These are phyloP conservation scores for Anser brachyrhynchus DNA, from an alignment of 2,113 vertebrate genomes.

Conservation along the genomic window DNA sequence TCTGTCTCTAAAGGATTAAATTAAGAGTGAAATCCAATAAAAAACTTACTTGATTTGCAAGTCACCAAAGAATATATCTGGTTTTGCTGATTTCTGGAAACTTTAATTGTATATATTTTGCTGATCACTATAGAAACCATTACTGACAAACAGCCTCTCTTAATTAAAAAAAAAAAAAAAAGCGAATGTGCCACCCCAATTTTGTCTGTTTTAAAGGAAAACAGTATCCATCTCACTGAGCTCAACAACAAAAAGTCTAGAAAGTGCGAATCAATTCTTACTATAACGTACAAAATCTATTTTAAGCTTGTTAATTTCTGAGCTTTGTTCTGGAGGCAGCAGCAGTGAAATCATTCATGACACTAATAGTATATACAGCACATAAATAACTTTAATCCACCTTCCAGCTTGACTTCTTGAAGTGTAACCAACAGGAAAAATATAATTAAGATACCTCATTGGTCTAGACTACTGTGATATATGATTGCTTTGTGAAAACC, in stretches of 20 bases:
- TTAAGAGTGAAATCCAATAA: background rate
- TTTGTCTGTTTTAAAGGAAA: background rate
- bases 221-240: background rate
- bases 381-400: background rate
- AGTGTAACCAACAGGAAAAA: background rate
- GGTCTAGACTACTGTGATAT: background rate
- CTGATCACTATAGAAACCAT: background rate
- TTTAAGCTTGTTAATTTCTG: background rate
- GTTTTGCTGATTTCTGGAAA: background rate
- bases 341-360: background rate
- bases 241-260: background rate
- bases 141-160: background rate
- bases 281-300: background rate
- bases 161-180: background rate
- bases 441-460: background rate
- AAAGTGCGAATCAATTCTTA: background rate
- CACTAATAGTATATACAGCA: background rate
- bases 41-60: background rate
- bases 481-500: background rate
- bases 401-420: background rate
- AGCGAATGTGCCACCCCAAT: background rate
- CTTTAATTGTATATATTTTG: background rate
- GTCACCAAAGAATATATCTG: background rate
- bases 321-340: background rate
- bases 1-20: background rate